Evolutionary conservation across 2,888 invertebrate genomes (phyloP).

Genomic region (Byasa hedistus): DNA sequence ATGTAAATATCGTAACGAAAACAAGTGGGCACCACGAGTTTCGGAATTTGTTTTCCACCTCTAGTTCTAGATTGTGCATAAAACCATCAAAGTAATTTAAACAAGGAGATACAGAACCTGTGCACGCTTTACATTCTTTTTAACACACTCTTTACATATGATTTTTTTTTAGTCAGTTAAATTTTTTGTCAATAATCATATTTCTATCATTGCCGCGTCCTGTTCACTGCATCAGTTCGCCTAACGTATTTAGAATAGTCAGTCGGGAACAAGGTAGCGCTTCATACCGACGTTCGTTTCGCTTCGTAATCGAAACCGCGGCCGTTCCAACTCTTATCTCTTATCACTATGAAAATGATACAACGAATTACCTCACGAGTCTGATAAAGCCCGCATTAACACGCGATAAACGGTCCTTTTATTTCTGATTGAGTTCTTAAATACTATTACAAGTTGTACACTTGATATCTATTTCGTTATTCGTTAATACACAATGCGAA

Average conservation of each 20-base stretch:
- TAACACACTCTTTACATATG: too few relatives aligned
- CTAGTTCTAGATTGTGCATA: too few relatives aligned
- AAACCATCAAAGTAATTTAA: too few relatives aligned
- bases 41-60: too few relatives aligned
- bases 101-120: too few relatives aligned
- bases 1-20: too few relatives aligned
- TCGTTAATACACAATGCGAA: conserved; percentile 6
- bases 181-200: too few relatives aligned
- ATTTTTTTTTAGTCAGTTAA: too few relatives aligned
- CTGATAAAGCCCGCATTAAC: conserved; percentile 57
- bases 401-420: conserved; percentile 50
- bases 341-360: conserved; percentile 65
- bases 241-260: conserved; percentile 3
- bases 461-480: conserved; percentile 32
- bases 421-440: conserved; percentile 42
- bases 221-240: conserved; percentile 2
- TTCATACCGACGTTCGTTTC: conserved; percentile 36
- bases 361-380: conserved; percentile 68
- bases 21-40: too few relatives aligned
- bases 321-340: conserved; percentile 53
- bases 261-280: conserved; percentile 40
- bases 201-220: conserved; percentile 13
- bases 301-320: conserved; percentile 36
- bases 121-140: too few relatives aligned
- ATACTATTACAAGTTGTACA: conserved; percentile 41